Conservation (phyloP, 2,113 vertebrate species). For the Leuciscus idus region DNA sequence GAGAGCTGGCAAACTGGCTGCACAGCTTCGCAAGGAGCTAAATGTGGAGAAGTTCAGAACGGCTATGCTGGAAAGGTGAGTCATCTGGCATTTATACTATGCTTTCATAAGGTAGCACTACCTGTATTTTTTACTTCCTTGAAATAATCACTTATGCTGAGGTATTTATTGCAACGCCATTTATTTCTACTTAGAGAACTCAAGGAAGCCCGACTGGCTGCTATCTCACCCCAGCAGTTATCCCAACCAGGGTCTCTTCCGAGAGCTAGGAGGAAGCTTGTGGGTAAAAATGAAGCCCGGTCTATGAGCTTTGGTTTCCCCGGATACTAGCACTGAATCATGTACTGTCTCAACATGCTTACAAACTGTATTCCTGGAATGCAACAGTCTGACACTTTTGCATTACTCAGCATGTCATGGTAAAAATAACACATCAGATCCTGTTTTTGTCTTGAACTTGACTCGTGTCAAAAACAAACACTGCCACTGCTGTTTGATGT, state of each 20-base stretch:
- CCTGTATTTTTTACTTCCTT: background rate
- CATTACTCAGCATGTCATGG: background rate
- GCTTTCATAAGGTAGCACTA: background rate
- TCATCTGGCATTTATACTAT: background rate
- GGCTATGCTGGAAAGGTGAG: slow-evolving; percentile 90
- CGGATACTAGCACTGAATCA: slow-evolving; percentile 39
- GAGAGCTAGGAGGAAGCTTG: slow-evolving; percentile 72
- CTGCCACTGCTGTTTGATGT: background rate
- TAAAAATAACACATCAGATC: background rate
- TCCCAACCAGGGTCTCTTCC: slow-evolving; percentile 59
- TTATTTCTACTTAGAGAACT: slow-evolving; percentile 79
- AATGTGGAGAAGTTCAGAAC: slow-evolving; percentile 90
- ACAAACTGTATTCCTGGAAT: background rate
- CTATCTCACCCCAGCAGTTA: slow-evolving; percentile 69
- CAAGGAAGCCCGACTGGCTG: slow-evolving; percentile 82
- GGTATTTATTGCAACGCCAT: background rate
- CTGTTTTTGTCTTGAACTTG: background rate
- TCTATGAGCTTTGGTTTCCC: slow-evolving; percentile 82
- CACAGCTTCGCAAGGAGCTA: slow-evolving; percentile 86
- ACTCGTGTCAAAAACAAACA: background rate
- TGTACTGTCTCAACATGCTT: background rate
- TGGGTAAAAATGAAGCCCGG: slow-evolving; percentile 79
- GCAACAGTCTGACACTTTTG: background rate
- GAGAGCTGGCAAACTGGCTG: slow-evolving; percentile 75
- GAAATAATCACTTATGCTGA: background rate